phyloP scores from a whole-genome alignment of 2,797 vertebrate genomes.

The Myotis daubentonii region DNA sequence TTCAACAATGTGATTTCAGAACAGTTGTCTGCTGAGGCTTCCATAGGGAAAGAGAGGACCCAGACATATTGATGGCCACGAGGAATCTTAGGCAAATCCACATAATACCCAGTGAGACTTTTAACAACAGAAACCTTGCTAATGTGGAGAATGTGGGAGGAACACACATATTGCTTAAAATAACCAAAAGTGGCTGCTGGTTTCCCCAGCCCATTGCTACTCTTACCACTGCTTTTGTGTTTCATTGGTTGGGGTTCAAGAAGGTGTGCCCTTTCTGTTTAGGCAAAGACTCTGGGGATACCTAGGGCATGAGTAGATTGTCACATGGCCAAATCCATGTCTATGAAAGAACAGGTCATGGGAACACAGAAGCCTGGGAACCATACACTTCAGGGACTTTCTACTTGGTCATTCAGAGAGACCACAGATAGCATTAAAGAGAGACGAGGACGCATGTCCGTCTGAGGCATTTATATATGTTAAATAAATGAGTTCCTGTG shows the following conservation, averaged over 20 bases:
- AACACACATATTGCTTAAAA: background rate
- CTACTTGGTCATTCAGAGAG: constrained; percentile 8
- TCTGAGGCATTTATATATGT: background rate
- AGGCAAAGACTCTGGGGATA: background rate
- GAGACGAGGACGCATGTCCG: background rate
- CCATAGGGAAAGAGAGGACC: background rate
- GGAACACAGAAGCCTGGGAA: background rate
- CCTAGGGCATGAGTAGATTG: background rate
- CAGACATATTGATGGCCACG: background rate
- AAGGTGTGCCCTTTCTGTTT: background rate
- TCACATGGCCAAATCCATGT: background rate
- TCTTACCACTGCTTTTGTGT: background rate
- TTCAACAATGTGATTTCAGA: background rate
- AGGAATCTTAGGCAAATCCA: background rate
- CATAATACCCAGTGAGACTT: background rate
- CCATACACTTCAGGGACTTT: background rate
- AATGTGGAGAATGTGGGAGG: background rate
- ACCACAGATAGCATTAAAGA: background rate
- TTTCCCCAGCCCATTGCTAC: background rate
- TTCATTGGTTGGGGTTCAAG: background rate
- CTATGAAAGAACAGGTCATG: background rate
- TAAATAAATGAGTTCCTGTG: background rate
- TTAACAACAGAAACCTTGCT: background rate
- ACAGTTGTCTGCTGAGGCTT: background rate
- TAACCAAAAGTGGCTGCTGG: background rate